Conservation (phyloP, 1,140 invertebrate genomes). For the Amyelois transitella region DNA sequence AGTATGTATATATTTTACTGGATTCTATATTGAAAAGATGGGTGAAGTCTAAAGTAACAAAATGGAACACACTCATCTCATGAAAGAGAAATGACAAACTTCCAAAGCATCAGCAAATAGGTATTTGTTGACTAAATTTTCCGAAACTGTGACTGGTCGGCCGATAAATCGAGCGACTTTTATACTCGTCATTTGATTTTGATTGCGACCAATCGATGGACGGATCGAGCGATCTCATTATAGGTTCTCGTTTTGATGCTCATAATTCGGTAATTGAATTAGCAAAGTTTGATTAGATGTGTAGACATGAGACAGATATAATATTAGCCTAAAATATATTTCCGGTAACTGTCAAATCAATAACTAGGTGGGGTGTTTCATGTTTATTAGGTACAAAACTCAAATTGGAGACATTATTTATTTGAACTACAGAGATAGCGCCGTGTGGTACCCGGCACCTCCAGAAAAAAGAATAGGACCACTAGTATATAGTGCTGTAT, state of each 20-base stretch:
- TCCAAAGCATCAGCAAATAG: conserved; percentile 47
- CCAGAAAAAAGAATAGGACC: no score
- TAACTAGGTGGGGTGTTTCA: background rate
- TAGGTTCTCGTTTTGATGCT: background rate
- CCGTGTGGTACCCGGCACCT: no score
- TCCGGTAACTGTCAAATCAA: background rate
- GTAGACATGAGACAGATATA: background rate
- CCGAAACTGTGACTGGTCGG: background rate
- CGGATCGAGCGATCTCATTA: background rate
- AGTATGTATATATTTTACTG: no score
- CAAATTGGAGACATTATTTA: no score
- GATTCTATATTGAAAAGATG: no score
- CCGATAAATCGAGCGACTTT: background rate
- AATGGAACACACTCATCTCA: conserved; percentile 25
- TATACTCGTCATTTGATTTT: no score
- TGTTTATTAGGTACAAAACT: background rate
- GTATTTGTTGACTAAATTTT: conserved; percentile 38
- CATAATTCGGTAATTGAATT: background rate
- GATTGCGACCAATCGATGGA: background rate
- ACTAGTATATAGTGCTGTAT: no score
- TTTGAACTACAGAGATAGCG: no score
- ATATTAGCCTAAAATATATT: background rate
- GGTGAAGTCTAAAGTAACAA: conserved; percentile 7
- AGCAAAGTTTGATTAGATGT: background rate
- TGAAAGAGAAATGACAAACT: conserved; percentile 51